A percentile compares a stretch with the other conserved stretches of the same genome.
phyloP scores from a whole-genome alignment of 2,888 invertebrate genomes.

The Himalopsyche tibetana region DNA sequence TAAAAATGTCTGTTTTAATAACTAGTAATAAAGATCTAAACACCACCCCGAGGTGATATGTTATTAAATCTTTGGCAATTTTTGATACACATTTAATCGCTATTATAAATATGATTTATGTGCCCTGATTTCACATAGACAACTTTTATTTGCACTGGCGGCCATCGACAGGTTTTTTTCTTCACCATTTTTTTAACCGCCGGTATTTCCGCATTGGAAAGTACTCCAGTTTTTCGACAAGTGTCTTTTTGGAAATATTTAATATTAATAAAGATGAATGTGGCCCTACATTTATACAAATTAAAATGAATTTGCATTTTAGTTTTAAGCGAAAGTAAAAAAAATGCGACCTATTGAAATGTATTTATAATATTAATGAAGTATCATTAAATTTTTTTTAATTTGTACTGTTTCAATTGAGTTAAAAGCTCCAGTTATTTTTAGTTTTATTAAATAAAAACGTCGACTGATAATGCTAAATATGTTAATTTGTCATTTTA shows the following conservation, averaged over 20 bases:
- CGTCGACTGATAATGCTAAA: too few relatives aligned
- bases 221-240: background rate
- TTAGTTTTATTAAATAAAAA: too few relatives aligned
- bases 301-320: background rate
- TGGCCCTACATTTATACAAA: background rate
- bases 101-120: slow-evolving; percentile 20
- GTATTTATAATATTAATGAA: too few relatives aligned
- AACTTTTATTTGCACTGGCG: slow-evolving; percentile 26
- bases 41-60: slow-evolving; percentile 12
- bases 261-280: background rate
- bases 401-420: too few relatives aligned
- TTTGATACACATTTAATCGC: background rate
- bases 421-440: too few relatives aligned
- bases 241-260: background rate
- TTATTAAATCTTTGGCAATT: slow-evolving; percentile 19
- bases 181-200: background rate
- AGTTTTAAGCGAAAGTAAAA: too few relatives aligned
- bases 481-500: too few relatives aligned
- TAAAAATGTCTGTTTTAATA: background rate
- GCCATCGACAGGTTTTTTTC: slow-evolving; percentile 23
- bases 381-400: too few relatives aligned
- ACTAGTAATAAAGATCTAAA: background rate
- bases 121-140: background rate
- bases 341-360: too few relatives aligned
- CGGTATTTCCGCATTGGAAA: slow-evolving; percentile 30